Percentiles rank a stretch among this genome's conserved stretches.
phyloP scores from a whole-genome alignment of 2,113 vertebrate genomes.

The Panthera tigris region DNA sequence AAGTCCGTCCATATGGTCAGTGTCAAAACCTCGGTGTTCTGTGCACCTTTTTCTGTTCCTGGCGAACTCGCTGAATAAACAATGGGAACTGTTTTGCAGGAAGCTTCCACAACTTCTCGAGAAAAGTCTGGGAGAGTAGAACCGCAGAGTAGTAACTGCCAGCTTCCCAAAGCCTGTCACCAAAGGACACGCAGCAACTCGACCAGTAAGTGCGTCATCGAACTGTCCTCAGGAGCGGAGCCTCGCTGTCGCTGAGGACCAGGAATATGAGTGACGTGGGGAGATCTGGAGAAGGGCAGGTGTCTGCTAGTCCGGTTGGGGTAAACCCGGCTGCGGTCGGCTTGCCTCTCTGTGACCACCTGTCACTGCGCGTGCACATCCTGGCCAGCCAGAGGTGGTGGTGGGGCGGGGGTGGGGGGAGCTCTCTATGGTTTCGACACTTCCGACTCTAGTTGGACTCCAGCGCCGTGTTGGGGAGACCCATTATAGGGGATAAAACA shows the following conservation, averaged over 20 bases:
- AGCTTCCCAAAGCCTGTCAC: constrained; percentile 79
- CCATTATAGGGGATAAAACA: background rate
- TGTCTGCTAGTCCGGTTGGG: background rate
- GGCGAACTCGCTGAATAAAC: background rate
- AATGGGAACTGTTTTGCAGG: constrained; percentile 78
- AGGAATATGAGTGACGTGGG: background rate
- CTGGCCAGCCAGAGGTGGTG: background rate
- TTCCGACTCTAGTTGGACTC: background rate
- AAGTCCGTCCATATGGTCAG: background rate
- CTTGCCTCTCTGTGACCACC: background rate
- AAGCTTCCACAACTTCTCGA: constrained; percentile 78
- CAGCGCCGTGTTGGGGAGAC: background rate
- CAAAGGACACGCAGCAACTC: constrained; percentile 90
- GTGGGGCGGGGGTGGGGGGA: too few relatives aligned
- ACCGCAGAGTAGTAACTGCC: constrained; percentile 74
- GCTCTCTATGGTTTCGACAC: too few relatives aligned
- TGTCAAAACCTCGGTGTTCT: background rate
- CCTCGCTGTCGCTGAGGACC: rapidly evolving
- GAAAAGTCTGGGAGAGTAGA: constrained; percentile 83
- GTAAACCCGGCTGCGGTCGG: rapidly evolving
- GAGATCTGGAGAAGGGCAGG: rapidly evolving
- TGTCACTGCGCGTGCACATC: rapidly evolving
- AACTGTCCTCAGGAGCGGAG: background rate
- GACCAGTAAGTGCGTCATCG: constrained; percentile 86
- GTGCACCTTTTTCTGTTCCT: rapidly evolving